Conservation (phyloP, 2,888 invertebrate species). For the Nezara viridula region DNA sequence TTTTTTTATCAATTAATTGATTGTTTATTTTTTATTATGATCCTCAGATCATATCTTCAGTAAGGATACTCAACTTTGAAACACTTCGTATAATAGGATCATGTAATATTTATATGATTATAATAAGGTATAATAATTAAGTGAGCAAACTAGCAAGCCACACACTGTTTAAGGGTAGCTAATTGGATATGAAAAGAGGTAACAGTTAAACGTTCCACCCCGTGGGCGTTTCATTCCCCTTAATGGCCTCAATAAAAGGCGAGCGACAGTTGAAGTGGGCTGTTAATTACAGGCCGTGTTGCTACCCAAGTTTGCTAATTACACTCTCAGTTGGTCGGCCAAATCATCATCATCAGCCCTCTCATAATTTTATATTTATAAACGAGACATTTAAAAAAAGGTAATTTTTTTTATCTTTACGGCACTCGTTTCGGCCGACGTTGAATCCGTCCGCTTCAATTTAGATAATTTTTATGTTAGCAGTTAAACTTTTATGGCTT, state of each 20-base stretch:
- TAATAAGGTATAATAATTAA: too few relatives aligned
- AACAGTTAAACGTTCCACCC: neutral
- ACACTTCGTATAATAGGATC: too few relatives aligned
- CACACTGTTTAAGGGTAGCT: neutral
- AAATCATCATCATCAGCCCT: neutral
- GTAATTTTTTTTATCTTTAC: neutral
- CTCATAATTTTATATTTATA: neutral
- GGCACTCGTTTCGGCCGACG: neutral
- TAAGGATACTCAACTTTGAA: too few relatives aligned
- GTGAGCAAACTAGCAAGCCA: neutral
- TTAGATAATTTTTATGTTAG: slow-evolving; percentile 23
- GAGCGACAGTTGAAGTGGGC: slow-evolving; percentile 9
- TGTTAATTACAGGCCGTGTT: neutral
- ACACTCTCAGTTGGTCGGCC: neutral
- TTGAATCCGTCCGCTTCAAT: neutral
- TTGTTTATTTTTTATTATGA: too few relatives aligned
- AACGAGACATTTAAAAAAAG: neutral
- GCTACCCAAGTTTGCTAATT: neutral
- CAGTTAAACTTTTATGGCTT: neutral
- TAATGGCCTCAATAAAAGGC: slow-evolving; percentile 8
- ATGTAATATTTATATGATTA: too few relatives aligned
- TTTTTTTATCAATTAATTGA: too few relatives aligned
- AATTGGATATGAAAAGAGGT: neutral
- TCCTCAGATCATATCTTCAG: too few relatives aligned
- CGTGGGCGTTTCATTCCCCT: slow-evolving; percentile 1